Evolutionary conservation across 2,888 invertebrate genomes (phyloP), one percentile per base, ranked within the genome.

Genomic region (Myopa tessellatipennis): DNA sequence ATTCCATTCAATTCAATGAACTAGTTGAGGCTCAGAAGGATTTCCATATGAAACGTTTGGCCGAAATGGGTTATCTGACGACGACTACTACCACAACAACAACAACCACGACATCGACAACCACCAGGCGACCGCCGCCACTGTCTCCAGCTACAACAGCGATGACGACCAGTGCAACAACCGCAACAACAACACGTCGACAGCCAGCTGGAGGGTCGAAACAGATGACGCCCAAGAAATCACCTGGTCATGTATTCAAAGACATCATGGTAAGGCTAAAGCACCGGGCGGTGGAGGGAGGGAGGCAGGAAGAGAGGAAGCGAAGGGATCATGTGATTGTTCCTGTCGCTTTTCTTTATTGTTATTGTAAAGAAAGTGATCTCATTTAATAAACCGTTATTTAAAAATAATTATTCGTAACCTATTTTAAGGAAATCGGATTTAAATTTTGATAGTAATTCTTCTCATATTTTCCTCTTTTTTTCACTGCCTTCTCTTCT

Each of bases 21-120:
- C 26, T 26, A 96, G 96, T 96, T 86, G 96, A 96, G 90, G 94
- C 96, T 16, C 96, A 96, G 90, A 95, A 95, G 87, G 95, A 96
- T 89, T 96, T 94, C 88, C 96, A 96, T 87, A 91, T 92, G 87
- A 91, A 90, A 84, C 91, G 90, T 81, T 88, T 90, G 78, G 90
- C 91, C 45, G 91, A 91, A 85, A 85, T 90, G 80, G 90, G 90
- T 67, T 89, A 90, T 82, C 85, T 90, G 61, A 90, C 90, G 40
- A 91, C 91, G 18, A 90, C 90, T 10, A 88, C 90, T 63, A 88
- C 90, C 8, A 88, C 88, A 6, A 88, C 88, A 0, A 88, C 89
- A 83, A 91, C 90, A 86, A 91, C 90, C 87, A 91, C 83, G 87
- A 92, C 88, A 87, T 91, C 91, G 0, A 91, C 36, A 18, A 85